Evolutionary conservation across 2,797 vertebrate species (phyloP).

Genomic region (Atherinosoma microstoma): DNA sequence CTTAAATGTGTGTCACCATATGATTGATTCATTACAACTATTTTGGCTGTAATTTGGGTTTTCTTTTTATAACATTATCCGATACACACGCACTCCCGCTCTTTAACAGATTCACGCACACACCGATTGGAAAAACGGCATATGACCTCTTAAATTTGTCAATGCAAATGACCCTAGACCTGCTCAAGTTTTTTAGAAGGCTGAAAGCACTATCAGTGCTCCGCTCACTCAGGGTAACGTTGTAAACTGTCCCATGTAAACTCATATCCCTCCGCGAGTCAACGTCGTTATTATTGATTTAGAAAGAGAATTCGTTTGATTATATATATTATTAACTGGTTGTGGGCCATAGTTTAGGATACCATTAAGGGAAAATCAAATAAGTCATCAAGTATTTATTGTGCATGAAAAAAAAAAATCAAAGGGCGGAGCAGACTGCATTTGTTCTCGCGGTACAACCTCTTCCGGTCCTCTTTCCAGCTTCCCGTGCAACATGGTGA

Average conservation of each 20-base stretch:
- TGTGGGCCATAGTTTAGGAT: neutral
- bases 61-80: no score
- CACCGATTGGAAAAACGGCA: no score
- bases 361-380: neutral
- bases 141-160: no score
- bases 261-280: neutral
- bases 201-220: no score
- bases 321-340: neutral
- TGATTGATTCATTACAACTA: no score
- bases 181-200: no score
- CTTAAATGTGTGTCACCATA: no score
- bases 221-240: neutral
- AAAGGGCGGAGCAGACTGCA: conserved; percentile 56
- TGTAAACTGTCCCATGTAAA: neutral
- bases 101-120: no score
- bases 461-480: conserved; percentile 83
- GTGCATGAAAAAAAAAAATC: neutral
- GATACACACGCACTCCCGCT: no score
- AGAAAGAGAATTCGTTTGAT: neutral
- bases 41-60: no score
- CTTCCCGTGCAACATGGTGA: conserved; percentile 83
- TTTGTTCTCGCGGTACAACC: conserved; percentile 61
- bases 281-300: neutral
- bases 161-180: no score
- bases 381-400: neutral